Percentiles rank a stretch among this genome's conserved stretches.
phyloP scores from a whole-genome alignment of 2,888 invertebrate genomes.

The Chrysolina haemoptera region DNA sequence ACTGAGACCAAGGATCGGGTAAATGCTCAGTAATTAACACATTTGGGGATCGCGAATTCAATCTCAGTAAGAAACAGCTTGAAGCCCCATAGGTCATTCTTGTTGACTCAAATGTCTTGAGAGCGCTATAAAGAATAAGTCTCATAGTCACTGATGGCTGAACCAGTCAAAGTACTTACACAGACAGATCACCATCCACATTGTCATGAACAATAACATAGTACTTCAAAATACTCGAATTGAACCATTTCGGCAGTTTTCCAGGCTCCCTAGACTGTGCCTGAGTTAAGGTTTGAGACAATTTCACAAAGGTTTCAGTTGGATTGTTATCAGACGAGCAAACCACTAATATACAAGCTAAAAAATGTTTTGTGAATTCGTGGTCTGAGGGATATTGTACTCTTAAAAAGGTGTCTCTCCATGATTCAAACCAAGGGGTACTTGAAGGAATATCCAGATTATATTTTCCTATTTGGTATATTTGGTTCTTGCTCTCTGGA shows the following conservation, averaged over 20 bases:
- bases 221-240: slow-evolving; percentile 86
- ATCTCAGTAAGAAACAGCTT: slow-evolving; percentile 90
- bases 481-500: slow-evolving; percentile 60
- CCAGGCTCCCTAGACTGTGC: slow-evolving; percentile 76
- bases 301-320: slow-evolving; percentile 84
- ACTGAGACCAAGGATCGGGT: slow-evolving; percentile 90
- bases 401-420: slow-evolving; percentile 92
- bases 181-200: slow-evolving; percentile 79
- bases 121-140: slow-evolving; percentile 76
- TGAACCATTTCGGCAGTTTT: slow-evolving; percentile 88
- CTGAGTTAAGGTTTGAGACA: slow-evolving; percentile 86
- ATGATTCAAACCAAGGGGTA: slow-evolving; percentile 96
- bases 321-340: slow-evolving; percentile 84
- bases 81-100: slow-evolving; percentile 89
- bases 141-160: not conserved
- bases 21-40: slow-evolving; percentile 72
- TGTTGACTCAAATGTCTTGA: slow-evolving; percentile 85
- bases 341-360: slow-evolving; percentile 86
- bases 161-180: slow-evolving; percentile 74
- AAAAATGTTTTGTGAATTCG: slow-evolving; percentile 93
- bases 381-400: slow-evolving; percentile 94
- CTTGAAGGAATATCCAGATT: slow-evolving; percentile 81
- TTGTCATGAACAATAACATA: slow-evolving; percentile 93
- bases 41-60: slow-evolving; percentile 84
- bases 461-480: slow-evolving; percentile 66